Evolutionary conservation across 1,140 invertebrate species (phyloP), one percentile per base, ranked within the genome.

Genomic region (Tetramorium simillimum): DNA sequence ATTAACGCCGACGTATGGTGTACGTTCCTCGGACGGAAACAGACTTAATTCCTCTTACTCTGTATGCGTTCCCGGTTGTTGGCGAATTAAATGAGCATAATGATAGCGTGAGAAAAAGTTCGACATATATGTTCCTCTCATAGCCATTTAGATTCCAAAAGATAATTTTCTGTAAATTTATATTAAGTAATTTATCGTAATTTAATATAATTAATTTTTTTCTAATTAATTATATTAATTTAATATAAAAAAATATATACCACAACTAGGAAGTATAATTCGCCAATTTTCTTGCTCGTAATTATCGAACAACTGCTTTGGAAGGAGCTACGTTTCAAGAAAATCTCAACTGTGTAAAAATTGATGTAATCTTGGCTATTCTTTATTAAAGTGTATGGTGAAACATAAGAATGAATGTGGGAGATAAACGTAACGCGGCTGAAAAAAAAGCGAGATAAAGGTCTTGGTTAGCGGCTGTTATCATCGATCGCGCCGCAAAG

Each of bases 401-500:
- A 33, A n/a, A 24, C 10, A n/a, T 18, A 16, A 24, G 43, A 49
- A 82, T 21, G 40, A 28, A 62, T 43, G 18, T 58, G 51, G 24
- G 63, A 75, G 18, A 24, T 28, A 53, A 62, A 72, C 0, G 14
- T 33, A 60, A 56, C 0, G 28, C 3, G 21, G 18, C 60, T 43
- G 37, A 5, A 43, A 33, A 43, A 33, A 16, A 4, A 51, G 33
- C 14, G 33, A 67, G 56, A 69, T 49, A 63, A 21, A 53, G 40
- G 67, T 56, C 67, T 69, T 24, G 67, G 51, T 60, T 81, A 82
- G 53, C 62, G 60, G 84, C 85, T 60, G 46, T 90, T 90, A 88
- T 90, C 88, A 85, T 90, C 86, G 88, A 90, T 90, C 88, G 89
- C n/a, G 56, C 78, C 78, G 82, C 75, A 60, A 88, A 90, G 88